These are phyloP conservation scores for Gadus chalcogrammus DNA, from an alignment of 2,113 vertebrate species.

Conservation along the genomic window DNA sequence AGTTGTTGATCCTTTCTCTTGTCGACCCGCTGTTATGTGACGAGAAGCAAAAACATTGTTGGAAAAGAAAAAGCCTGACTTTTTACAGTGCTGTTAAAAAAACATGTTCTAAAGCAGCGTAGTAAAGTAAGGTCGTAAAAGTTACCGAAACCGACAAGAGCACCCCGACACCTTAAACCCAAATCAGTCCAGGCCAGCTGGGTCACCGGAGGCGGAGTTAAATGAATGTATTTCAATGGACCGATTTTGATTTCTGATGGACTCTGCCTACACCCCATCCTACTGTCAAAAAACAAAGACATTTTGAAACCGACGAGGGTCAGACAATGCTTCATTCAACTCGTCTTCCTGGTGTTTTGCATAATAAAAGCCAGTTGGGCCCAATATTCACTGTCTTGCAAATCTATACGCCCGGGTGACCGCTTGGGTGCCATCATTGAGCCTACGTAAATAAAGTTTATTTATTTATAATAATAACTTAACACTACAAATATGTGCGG, in stretches of 20 bases:
- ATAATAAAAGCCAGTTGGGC: constrained; percentile 54
- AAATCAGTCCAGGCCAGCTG: constrained; percentile 43
- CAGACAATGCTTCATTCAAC: constrained; percentile 50
- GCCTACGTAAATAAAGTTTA: constrained; percentile 18
- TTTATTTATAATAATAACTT: constrained; percentile 22
- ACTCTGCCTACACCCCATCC: constrained; percentile 1
- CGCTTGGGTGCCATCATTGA: neutral
- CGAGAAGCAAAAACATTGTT: too few relatives aligned
- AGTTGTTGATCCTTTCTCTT: too few relatives aligned
- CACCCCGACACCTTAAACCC: constrained; percentile 12
- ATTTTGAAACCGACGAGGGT: constrained; percentile 27
- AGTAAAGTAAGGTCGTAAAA: too few relatives aligned
- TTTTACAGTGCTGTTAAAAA: too few relatives aligned
- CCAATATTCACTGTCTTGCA: constrained; percentile 55
- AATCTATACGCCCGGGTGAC: constrained; percentile 36
- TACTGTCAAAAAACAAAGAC: constrained; percentile 41
- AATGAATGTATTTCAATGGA: constrained; percentile 9
- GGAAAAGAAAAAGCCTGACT: too few relatives aligned
- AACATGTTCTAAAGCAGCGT: too few relatives aligned
- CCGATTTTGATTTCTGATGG: constrained; percentile 22
- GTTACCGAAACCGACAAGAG: too few relatives aligned
- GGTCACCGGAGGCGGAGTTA: neutral
- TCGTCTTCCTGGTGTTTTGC: constrained; percentile 51
- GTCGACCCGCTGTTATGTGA: too few relatives aligned
- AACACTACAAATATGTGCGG: constrained; percentile 22